phyloP scores from a whole-genome alignment of 2,113 vertebrate genomes.

The human (Homo sapiens) region DNA sequence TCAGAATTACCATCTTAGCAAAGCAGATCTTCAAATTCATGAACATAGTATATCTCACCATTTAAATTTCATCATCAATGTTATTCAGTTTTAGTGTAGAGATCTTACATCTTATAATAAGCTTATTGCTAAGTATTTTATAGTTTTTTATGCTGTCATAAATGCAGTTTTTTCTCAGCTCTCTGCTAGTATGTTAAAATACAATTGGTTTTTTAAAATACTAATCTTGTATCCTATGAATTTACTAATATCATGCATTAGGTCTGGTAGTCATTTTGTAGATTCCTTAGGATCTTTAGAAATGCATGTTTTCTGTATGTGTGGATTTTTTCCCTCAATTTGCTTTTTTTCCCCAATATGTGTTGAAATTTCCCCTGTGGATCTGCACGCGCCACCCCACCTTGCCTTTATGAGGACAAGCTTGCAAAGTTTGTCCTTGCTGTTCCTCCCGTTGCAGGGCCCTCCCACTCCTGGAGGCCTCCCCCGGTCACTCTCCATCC shows the following conservation, averaged over 20 bases:
- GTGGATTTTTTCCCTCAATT: background rate
- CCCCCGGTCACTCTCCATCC: background rate
- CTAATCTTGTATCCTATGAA: background rate
- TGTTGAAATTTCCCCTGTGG: background rate
- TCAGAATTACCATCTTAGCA: background rate
- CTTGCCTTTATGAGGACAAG: background rate
- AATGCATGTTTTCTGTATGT: background rate
- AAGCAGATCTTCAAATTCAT: no score
- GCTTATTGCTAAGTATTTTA: background rate
- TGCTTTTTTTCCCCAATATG: background rate
- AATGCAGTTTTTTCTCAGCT: background rate
- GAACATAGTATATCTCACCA: background rate
- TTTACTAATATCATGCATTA: fast-evolving
- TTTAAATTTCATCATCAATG: background rate
- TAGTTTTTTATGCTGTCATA: background rate
- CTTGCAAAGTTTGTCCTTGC: background rate
- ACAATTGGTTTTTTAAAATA: background rate
- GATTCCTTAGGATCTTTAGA: background rate
- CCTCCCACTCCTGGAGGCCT: background rate
- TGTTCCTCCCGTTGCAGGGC: no score
- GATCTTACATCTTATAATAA: background rate
- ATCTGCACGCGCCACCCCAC: background rate
- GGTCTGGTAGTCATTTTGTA: background rate
- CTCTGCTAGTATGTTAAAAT: background rate
- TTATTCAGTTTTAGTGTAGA: background rate